Percentiles rank a stretch among this genome's conserved stretches.
phyloP scores from a whole-genome alignment of 2,888 invertebrate genomes.

The Hyles lineata region DNA sequence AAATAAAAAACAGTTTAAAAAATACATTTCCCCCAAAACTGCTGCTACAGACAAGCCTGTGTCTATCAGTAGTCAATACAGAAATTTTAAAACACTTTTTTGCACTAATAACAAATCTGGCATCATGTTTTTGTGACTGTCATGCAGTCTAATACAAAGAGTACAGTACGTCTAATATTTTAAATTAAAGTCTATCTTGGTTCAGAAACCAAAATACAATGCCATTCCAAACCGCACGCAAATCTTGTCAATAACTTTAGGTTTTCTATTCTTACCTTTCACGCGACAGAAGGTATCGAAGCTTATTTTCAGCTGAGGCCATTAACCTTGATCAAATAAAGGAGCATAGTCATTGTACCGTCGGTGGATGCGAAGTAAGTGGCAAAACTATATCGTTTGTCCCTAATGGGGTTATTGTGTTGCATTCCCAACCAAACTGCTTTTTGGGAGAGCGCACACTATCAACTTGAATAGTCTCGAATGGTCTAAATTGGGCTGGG shows the following conservation, averaged over 20 bases:
- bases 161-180: too few relatives aligned
- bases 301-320: constrained; percentile 51
- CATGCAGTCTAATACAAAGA: too few relatives aligned
- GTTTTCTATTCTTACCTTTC: constrained; percentile 37
- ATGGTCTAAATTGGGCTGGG: neutral
- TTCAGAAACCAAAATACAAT: constrained; percentile 19
- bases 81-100: too few relatives aligned
- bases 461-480: neutral
- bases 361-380: constrained; percentile 43
- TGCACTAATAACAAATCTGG: too few relatives aligned
- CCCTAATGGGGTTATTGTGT: constrained; percentile 54
- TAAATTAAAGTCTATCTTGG: neutral
- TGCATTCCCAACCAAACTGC: constrained; percentile 46
- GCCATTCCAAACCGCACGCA: constrained; percentile 15
- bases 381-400: constrained; percentile 46
- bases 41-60: too few relatives aligned
- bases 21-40: too few relatives aligned
- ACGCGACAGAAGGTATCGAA: constrained; percentile 44
- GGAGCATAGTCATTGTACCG: constrained; percentile 46
- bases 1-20: too few relatives aligned
- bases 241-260: constrained; percentile 22
- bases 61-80: too few relatives aligned
- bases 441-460: neutral
- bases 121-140: too few relatives aligned
- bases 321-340: constrained; percentile 62